These are phyloP conservation scores for Nixonia krombeini DNA, from an alignment of 1,140 invertebrate species.

Conservation along the genomic window DNA sequence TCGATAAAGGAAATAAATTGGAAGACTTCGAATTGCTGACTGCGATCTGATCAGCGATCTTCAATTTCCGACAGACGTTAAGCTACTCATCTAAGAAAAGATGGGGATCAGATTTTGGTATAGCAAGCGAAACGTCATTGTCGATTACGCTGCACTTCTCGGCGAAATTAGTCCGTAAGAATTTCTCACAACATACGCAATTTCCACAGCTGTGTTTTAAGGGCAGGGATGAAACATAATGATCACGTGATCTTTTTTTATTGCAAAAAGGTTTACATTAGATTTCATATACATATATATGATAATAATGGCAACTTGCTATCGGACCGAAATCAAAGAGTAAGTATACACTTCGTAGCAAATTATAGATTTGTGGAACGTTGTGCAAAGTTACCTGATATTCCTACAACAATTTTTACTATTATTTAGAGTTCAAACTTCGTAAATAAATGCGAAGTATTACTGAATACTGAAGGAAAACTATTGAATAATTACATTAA, in stretches of 20 bases:
- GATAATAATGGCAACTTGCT: constrained; percentile 31
- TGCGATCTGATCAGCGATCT: too few relatives aligned
- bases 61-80: background rate
- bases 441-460: too few relatives aligned
- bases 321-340: too few relatives aligned
- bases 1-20: background rate
- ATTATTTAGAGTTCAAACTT: too few relatives aligned
- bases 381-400: too few relatives aligned
- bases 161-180: background rate
- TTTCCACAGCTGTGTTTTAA: background rate
- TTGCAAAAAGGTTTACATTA: constrained; percentile 61
- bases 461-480: too few relatives aligned
- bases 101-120: constrained; percentile 13
- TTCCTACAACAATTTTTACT: too few relatives aligned
- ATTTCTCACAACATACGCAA: background rate
- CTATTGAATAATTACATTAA: too few relatives aligned
- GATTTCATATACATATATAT: constrained; percentile 63
- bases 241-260: background rate
- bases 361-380: too few relatives aligned
- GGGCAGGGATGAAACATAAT: background rate
- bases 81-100: constrained; percentile 27
- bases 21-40: too few relatives aligned
- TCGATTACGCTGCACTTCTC: constrained; percentile 1
- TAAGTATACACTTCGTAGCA: too few relatives aligned
- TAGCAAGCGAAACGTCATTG: constrained; percentile 29